Evolutionary conservation across 1,140 invertebrate species (phyloP).

Genomic region (Aphelenchoides fujianensis): DNA sequence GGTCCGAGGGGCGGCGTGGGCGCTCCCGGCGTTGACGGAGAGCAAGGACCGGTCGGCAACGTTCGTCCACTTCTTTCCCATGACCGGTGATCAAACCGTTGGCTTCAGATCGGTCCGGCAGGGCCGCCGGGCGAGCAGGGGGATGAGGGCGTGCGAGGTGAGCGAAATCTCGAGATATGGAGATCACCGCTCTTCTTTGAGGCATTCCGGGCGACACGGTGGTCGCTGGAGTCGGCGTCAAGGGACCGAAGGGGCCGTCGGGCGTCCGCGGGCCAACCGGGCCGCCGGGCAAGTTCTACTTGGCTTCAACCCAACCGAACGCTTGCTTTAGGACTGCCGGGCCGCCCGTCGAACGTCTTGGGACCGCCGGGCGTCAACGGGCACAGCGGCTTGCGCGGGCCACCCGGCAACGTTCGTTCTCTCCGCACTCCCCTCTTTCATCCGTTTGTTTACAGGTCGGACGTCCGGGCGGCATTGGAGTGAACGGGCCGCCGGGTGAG

Average conservation of each 20-base stretch:
- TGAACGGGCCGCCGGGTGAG: background rate
- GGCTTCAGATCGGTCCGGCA: no score
- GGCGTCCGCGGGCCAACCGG: background rate
- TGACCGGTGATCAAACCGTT: no score
- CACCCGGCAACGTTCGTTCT: background rate
- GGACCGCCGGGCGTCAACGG: background rate
- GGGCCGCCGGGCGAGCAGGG: background rate
- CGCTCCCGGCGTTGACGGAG: no score
- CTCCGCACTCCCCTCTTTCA: background rate
- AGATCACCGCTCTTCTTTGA: background rate
- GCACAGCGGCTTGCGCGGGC: background rate
- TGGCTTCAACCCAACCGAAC: background rate
- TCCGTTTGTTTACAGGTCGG: background rate
- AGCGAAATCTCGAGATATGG: no score
- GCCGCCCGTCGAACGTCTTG: background rate
- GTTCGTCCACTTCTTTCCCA: no score
- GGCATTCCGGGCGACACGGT: background rate
- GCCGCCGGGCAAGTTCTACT: background rate
- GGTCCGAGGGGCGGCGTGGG: background rate
- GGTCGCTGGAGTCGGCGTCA: background rate
- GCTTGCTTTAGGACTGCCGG: background rate
- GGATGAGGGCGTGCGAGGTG: no score
- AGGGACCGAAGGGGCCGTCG: background rate
- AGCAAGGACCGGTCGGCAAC: background rate
- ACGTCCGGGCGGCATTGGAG: background rate